Percentiles rank a stretch among this genome's conserved stretches.
Evolutionary conservation across 2,888 invertebrate genomes (phyloP).

Genomic region (Melinopterus prodromus): DNA sequence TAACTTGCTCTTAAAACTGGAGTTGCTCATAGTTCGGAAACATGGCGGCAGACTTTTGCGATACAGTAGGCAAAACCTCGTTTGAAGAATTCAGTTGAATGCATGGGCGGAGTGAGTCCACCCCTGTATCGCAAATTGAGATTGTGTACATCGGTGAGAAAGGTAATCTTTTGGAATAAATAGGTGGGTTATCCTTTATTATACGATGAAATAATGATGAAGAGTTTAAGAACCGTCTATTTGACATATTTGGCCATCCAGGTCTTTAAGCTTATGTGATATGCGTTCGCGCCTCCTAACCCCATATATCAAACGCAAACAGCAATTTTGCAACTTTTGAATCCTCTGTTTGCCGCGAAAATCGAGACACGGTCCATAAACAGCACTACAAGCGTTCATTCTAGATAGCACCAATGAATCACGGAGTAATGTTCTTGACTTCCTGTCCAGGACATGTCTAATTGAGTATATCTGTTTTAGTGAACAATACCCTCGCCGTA

Average conservation of each 20-base stretch:
- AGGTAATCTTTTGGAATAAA: conserved; percentile 27
- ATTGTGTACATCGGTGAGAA: conserved; percentile 25
- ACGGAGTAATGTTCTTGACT: background rate
- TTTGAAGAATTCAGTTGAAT: conserved; percentile 34
- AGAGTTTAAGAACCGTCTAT: conserved; percentile 25
- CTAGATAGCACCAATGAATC: conserved; percentile 27
- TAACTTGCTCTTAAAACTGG: too few species aligned
- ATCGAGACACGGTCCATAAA: conserved; percentile 29
- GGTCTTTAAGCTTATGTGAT: conserved; percentile 6
- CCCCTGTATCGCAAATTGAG: conserved; percentile 12
- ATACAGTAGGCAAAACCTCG: conserved; percentile 46
- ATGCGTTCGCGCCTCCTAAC: conserved; percentile 12
- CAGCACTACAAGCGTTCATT: conserved; percentile 24
- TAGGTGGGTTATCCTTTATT: conserved; percentile 25
- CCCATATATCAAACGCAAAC: conserved; percentile 29
- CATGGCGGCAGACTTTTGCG: too few species aligned
- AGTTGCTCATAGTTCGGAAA: too few species aligned
- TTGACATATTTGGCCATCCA: conserved; percentile 30
- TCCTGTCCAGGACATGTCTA: background rate
- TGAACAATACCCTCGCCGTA: background rate
- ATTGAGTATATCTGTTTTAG: background rate
- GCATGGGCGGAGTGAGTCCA: background rate
- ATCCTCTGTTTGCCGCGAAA: conserved; percentile 15
- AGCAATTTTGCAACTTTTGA: conserved; percentile 32
- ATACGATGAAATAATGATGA: conserved; percentile 22